Conservation (phyloP, 2,888 invertebrate genomes). For the Athalia rosae region DNA sequence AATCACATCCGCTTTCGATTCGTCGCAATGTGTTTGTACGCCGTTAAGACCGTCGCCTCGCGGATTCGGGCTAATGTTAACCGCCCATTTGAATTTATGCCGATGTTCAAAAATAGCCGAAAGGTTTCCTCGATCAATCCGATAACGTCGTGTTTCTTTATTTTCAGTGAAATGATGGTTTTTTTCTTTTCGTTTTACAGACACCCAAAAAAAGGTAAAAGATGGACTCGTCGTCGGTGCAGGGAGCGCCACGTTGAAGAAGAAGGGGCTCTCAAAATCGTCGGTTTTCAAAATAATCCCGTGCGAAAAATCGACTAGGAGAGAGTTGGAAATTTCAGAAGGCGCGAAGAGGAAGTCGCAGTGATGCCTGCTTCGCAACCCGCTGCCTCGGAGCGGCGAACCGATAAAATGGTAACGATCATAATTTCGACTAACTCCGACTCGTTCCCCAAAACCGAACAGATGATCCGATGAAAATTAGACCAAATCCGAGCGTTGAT, state of each 20-base stretch:
- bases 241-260: constrained; percentile 61
- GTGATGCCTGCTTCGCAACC: constrained; percentile 71
- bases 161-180: background rate
- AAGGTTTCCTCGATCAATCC: background rate
- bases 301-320: constrained; percentile 34
- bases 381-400: constrained; percentile 70
- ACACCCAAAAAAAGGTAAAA: constrained; percentile 58
- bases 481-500: background rate
- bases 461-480: constrained; percentile 4
- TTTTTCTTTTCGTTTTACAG: constrained; percentile 9
- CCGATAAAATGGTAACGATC: constrained; percentile 66
- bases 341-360: constrained; percentile 58
- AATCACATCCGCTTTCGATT: constrained; percentile 11
- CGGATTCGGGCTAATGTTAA: constrained; percentile 24
- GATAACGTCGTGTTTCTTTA: background rate
- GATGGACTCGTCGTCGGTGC: constrained; percentile 68
- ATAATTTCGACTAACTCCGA: background rate
- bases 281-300: constrained; percentile 45
- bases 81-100: background rate
- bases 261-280: constrained; percentile 18
- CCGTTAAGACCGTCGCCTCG: constrained; percentile 15
- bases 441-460: too few species aligned
- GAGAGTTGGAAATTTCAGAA: constrained; percentile 55
- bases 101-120: background rate
- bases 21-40: constrained; percentile 6